A percentile compares a stretch with the other conserved stretches of the same genome.
Conservation (phyloP, 2,888 invertebrate genomes). For the Ormyrus labotus region DNA sequence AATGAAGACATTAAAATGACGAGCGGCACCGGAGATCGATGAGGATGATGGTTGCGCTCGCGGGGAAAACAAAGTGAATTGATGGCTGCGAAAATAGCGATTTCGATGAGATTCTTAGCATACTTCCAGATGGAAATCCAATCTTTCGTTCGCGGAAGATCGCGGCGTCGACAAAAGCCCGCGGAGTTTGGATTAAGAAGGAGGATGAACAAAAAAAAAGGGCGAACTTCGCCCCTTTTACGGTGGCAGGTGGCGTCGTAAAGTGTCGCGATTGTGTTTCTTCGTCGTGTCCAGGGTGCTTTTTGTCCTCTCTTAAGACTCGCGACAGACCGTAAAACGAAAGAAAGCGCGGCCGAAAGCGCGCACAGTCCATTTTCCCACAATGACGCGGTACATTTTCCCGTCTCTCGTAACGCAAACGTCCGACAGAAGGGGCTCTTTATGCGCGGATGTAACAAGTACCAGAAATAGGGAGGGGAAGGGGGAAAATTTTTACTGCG, state of each 20-base stretch:
- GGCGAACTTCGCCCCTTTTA: constrained; percentile 17
- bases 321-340: constrained; percentile 13
- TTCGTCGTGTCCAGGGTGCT: background rate
- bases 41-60: too few relatives aligned
- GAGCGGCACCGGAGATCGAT: too few relatives aligned
- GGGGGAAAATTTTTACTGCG: constrained; percentile 49
- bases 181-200: background rate
- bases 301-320: background rate
- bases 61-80: too few relatives aligned
- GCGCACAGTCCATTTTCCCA: constrained; percentile 36
- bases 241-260: constrained; percentile 33
- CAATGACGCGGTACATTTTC: constrained; percentile 32
- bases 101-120: too few relatives aligned
- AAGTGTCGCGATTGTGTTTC: constrained; percentile 23
- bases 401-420: constrained; percentile 16
- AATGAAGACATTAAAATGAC: too few relatives aligned
- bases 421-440: constrained; percentile 35
- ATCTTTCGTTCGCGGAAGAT: too few relatives aligned
- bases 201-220: background rate
- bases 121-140: too few relatives aligned
- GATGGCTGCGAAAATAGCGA: too few relatives aligned
- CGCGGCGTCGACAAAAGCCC: too few relatives aligned
- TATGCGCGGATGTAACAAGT: constrained; percentile 27
- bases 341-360: constrained; percentile 21
- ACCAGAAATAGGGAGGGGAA: background rate